Base-by-base conservation (phyloP, 2,888 invertebrate genomes). In the Anodontia alba region DNA sequence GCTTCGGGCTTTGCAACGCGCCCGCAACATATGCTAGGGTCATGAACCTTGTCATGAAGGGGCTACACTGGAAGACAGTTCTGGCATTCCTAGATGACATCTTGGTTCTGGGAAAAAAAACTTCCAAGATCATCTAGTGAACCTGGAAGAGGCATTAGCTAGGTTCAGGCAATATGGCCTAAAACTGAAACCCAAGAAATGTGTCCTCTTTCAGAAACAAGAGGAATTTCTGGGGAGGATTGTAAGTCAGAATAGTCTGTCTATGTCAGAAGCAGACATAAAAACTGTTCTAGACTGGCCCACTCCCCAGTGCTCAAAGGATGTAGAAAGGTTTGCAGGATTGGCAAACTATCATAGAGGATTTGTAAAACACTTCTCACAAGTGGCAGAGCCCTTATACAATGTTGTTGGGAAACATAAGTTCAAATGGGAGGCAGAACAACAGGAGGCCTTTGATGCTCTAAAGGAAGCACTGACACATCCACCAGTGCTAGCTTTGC, bases 81-180 rank as follows among this genome's bases (percentile, higher is more conserved):
- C 23, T 84, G 0, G 84, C 78, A 0, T 88, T 84, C 43, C 38
- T 88, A 20, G 83, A 87, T 67, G 88, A 88, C 38, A 72, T 82
- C 3, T 33, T 87, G 33, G 86, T 86, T 0, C 66, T 85, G 54
- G 87, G 85, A 15, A 69, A 70, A n/a, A n/a, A n/a, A 49, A 51
- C 54, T 80, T 86, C 36, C 49, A 74, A 5, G 75, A 78, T 7
- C 79, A 82, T 23, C 26, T 83, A 8, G 2, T 29, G 0, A 87
- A 83, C 31, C 57, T 87, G 5, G 0, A n/a, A 12, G 43, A 67
- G 66, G 82, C 80, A 1, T 76, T 87, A 17, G 42, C 51, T 10
- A 54, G 83, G n/a, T 80, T 83, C 46, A 51, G 76, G 29, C 3
- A 54, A n/a, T 73, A 73, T 31, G n/a, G 69, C 2, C 70, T 87